A percentile compares a stretch with the other conserved stretches of the same genome.
Evolutionary conservation across 2,888 invertebrate species (phyloP).

Genomic region (Tenthredo livida): DNA sequence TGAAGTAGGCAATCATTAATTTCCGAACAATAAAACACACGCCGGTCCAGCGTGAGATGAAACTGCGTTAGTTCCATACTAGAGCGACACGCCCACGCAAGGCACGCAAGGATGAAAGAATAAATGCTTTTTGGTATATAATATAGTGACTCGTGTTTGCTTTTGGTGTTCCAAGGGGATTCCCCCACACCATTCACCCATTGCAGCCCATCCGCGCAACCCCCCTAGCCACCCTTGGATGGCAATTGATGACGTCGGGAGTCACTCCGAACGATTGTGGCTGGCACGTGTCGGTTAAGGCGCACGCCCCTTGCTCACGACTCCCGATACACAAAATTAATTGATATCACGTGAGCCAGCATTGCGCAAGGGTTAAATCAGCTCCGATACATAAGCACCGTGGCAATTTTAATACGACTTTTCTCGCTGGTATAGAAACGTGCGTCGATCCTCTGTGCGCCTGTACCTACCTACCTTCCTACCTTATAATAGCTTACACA

Average conservation of each 20-base stretch:
- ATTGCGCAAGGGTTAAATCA: constrained; percentile 58
- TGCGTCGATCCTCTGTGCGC: neutral
- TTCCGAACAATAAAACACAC: constrained; percentile 72
- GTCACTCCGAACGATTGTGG: constrained; percentile 74
- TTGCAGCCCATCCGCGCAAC: constrained; percentile 18
- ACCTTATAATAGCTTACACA: neutral
- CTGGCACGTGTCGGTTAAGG: constrained; percentile 72
- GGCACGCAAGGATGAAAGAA: constrained; percentile 56
- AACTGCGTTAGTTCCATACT: neutral
- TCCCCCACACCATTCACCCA: neutral
- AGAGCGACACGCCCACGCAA: constrained; percentile 72
- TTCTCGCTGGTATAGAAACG: neutral
- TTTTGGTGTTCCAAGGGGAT: constrained; percentile 73
- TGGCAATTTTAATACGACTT: constrained; percentile 65
- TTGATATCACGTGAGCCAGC: constrained; percentile 75
- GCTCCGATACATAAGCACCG: constrained; percentile 69
- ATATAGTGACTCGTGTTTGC: constrained; percentile 73
- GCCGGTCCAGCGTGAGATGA: constrained; percentile 71
- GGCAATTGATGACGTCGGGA: constrained; percentile 75
- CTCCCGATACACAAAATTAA: constrained; percentile 71
- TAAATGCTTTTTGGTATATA: constrained; percentile 70
- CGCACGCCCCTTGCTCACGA: constrained; percentile 55
- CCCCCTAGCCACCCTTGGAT: constrained; percentile 54
- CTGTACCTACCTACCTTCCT: neutral
- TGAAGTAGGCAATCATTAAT: constrained; percentile 72